A percentile compares a stretch with the other conserved stretches of the same genome.
These are phyloP conservation scores for Acleris sparsana DNA, from an alignment of 2,888 invertebrate genomes.

Conservation along the genomic window DNA sequence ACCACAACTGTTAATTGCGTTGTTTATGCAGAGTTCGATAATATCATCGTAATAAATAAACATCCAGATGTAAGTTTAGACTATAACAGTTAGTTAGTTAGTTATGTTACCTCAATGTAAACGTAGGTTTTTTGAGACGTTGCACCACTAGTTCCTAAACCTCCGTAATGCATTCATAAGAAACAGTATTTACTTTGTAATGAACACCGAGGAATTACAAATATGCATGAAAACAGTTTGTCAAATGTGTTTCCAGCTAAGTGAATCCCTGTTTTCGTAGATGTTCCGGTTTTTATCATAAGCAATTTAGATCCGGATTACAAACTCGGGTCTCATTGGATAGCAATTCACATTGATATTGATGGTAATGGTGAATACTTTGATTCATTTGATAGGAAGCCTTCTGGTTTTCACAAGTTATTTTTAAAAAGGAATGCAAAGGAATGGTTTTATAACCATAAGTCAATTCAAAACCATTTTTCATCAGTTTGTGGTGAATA, in stretches of 20 bases:
- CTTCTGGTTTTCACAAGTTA: conserved; percentile 6
- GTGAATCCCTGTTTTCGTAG: conserved; percentile 17
- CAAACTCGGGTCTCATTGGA: conserved; percentile 14
- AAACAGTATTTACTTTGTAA: conserved; percentile 6
- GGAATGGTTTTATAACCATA: conserved; percentile 7
- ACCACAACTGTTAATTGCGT: conserved; percentile 43
- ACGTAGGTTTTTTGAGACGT: conserved; percentile 6
- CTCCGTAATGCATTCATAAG: background rate
- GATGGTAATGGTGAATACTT: conserved; percentile 12
- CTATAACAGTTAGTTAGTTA: conserved; percentile 30
- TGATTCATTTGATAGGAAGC: conserved; percentile 8
- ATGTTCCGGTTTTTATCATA: conserved; percentile 10
- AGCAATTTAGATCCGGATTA: conserved; percentile 11
- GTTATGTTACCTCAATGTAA: background rate
- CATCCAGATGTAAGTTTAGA: conserved; percentile 32
- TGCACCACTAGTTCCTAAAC: background rate
- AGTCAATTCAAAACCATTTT: conserved; percentile 4
- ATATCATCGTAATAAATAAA: conserved; percentile 42
- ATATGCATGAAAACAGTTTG: conserved; percentile 17
- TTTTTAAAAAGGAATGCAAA: conserved; percentile 5
- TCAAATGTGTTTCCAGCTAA: no score
- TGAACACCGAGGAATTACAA: conserved; percentile 26
- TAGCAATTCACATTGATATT: background rate
- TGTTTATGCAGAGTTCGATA: conserved; percentile 43
- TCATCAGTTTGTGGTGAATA: conserved; percentile 14